Base-by-base conservation (phyloP, 92 coral and sea anemone genomes). In the Zoanthus sansibaricus region DNA sequence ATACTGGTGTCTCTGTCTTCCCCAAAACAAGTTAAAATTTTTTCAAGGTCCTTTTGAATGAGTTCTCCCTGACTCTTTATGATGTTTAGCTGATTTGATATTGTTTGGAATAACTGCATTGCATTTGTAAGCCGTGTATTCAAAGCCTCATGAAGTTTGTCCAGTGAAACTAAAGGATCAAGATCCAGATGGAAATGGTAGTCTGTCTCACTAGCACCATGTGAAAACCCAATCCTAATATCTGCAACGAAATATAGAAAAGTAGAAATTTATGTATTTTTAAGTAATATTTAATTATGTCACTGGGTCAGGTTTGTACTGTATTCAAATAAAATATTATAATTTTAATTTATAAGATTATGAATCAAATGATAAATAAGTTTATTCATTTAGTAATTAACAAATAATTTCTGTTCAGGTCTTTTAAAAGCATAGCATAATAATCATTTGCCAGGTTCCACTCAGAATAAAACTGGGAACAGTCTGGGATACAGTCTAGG, bases 141-240 rank as follows among this genome's bases (percentile, higher is more conserved):
- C 33, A 97, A 69, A 25, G 98, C 82, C 15, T 90, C 93, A 79
- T 91, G 91, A 68, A 97, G 93, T 42, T 87, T 93, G 73, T 92
- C 94, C 7, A 97, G 88, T 64, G 98, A 94, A 8, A 97, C 94
- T 6, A 90, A 77, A 4, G 98, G 99, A 55, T 95, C 93, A 51
- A 97, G 84, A 59, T 90, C 98, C 76, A 97, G 94, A 79, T 97
- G 93, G 68, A 97, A 97, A 21, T 97, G 97, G 77, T 95, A 97
- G 31, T 97, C 96, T 66, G 91, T 88, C 44, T 95, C 96, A 17
- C 76, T 84, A 45, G 89, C 67, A 32, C 98, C 97, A 82, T 95
- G 95, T 55, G 98, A 93, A 79, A 97, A 94, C 56, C 99, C 99
- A 71, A 97, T 91, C 49, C 99, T 88, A 94, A 97, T 93, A 46